A percentile compares a stretch with the other conserved stretches of the same genome.
Evolutionary conservation across 2,113 vertebrate species (phyloP).

Genomic region (Callocephalon fimbriatum): DNA sequence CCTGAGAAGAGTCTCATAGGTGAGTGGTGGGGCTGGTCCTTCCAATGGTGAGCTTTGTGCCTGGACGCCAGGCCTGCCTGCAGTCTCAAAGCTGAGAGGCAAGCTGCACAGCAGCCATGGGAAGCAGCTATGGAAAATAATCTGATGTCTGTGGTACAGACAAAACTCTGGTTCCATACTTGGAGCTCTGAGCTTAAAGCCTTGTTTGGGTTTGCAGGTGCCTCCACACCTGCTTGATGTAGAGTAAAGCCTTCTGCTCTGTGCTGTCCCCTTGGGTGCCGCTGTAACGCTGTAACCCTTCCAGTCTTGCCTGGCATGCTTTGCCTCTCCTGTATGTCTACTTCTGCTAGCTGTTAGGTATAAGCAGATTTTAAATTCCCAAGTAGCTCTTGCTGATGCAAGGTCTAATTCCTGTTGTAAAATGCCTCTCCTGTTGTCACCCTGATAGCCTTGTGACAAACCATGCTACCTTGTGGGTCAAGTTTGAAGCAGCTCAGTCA

Average conservation of each 20-base stretch:
- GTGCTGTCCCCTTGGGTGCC: neutral
- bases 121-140: neutral
- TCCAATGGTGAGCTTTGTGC: neutral
- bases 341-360: neutral
- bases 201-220: neutral
- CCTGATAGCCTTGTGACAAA: neutral
- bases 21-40: slow-evolving; percentile 55
- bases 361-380: neutral
- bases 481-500: neutral
- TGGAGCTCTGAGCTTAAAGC: neutral
- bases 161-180: neutral
- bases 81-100: neutral
- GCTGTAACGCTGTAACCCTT: neutral
- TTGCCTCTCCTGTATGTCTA: neutral
- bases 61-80: neutral
- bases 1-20: slow-evolving; percentile 97
- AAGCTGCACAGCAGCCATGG: neutral
- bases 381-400: neutral
- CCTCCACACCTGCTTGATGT: neutral
- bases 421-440: neutral
- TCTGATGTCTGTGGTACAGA: neutral
- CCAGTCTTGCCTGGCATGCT: neutral
- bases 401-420: neutral
- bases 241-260: neutral
- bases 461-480: neutral